These are phyloP conservation scores for Alosa sapidissima DNA, from an alignment of 2,797 vertebrate genomes.

Conservation along the genomic window DNA sequence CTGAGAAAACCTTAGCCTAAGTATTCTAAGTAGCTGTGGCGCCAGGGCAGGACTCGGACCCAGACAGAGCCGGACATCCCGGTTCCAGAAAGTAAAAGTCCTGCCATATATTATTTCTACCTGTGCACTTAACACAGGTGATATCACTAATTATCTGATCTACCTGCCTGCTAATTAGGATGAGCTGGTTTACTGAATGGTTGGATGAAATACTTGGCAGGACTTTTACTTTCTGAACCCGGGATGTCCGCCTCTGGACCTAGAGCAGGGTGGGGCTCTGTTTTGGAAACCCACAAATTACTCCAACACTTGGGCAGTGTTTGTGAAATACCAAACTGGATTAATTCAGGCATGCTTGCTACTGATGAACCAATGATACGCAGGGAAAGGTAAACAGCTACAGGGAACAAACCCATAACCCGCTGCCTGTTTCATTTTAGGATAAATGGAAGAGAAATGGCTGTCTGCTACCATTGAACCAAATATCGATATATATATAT, in stretches of 20 bases:
- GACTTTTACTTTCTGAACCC: too few species aligned
- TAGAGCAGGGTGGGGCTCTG: not conserved
- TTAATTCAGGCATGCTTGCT: conserved; percentile 54
- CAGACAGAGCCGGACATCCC: not conserved
- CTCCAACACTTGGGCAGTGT: conserved; percentile 46
- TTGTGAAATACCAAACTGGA: conserved; percentile 73
- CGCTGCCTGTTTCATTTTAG: not conserved
- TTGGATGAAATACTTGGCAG: too few species aligned
- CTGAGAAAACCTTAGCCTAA: not conserved
- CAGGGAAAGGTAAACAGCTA: not conserved
- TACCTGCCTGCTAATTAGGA: too few species aligned
- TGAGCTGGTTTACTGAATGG: too few species aligned
- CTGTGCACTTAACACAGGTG: too few species aligned
- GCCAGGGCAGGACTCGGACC: not conserved
- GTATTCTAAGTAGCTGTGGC: not conserved
- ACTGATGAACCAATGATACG: conserved; percentile 32
- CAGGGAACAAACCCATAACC: not conserved
- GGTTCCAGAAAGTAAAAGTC: too few species aligned
- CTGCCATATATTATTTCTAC: too few species aligned
- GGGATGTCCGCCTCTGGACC: not conserved
- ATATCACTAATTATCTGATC: too few species aligned
- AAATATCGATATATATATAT: not conserved
- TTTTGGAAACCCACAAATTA: not conserved
- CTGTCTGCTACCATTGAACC: not conserved
- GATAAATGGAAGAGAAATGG: not conserved